These are phyloP conservation scores for Hippoglossus stenolepis DNA, from an alignment of 2,113 vertebrate genomes.

Conservation along the genomic window DNA sequence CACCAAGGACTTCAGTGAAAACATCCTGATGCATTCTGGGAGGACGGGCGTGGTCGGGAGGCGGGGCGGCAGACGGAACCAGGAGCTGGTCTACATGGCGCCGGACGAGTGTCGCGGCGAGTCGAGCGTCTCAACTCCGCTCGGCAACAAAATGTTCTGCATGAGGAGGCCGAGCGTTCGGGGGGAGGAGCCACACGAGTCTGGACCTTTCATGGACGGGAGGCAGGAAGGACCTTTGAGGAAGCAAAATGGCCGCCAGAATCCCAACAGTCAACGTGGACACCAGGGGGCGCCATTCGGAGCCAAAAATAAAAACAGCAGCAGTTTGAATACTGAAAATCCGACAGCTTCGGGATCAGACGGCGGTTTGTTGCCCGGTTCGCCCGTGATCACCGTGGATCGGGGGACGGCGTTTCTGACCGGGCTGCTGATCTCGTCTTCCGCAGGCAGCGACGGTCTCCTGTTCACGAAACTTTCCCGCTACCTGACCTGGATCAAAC, in stretches of 20 bases:
- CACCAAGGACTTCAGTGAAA: constrained; percentile 89
- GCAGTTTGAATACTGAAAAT: background rate
- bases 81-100: constrained; percentile 70
- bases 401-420: constrained; percentile 88
- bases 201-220: too few species aligned
- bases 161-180: constrained; percentile 53
- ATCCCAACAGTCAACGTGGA: background rate
- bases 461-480: constrained; percentile 89
- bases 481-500: constrained; percentile 85
- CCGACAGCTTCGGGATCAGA: fast-evolving
- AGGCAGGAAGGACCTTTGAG: too few species aligned
- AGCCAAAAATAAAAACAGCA: background rate
- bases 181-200: too few species aligned
- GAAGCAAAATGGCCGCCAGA: background rate
- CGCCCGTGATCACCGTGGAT: constrained; percentile 80
- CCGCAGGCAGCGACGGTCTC: constrained; percentile 21
- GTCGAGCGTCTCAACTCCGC: constrained; percentile 78
- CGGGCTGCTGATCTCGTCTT: constrained; percentile 82
- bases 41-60: constrained; percentile 68
- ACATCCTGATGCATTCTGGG: constrained; percentile 83
- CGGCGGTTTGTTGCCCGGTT: constrained; percentile 69
- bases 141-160: constrained; percentile 91
- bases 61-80: background rate
- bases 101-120: constrained; percentile 79
- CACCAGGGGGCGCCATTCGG: background rate